Percentiles rank a stretch among this genome's conserved stretches.
These are phyloP conservation scores for Rhopalosiphum padi DNA, from an alignment of 1,140 invertebrate species.

Conservation along the genomic window DNA sequence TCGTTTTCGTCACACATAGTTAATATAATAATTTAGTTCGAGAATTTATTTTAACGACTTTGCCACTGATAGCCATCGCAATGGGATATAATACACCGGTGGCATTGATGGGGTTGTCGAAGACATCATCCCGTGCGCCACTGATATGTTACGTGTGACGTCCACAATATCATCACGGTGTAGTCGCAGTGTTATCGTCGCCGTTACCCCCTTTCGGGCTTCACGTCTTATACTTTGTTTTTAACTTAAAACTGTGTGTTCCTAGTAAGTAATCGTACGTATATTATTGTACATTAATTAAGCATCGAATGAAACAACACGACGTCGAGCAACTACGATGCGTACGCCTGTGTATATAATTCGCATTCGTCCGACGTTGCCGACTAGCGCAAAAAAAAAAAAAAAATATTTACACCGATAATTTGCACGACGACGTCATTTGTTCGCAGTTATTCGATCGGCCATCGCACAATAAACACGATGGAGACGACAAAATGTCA, in stretches of 20 bases:
- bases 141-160: background rate
- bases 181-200: too few relatives aligned
- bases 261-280: too few relatives aligned
- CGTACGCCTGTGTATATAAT: background rate
- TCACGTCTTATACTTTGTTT: background rate
- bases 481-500: slow-evolving; percentile 12
- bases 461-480: background rate
- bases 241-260: too few relatives aligned
- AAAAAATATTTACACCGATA: background rate
- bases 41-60: slow-evolving; percentile 3
- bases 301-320: background rate
- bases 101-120: background rate
- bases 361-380: background rate
- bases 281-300: background rate
- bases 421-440: background rate
- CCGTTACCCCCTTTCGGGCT: background rate
- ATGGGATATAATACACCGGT: background rate
- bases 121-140: background rate
- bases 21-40: slow-evolving; percentile 8
- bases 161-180: background rate
- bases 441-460: background rate
- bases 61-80: background rate
- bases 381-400: background rate
- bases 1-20: background rate
- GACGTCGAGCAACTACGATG: background rate